Percentiles rank a stretch among this genome's conserved stretches.
Evolutionary conservation across 1,140 invertebrate species (phyloP).

Genomic region (Sarcophaga bullata): DNA sequence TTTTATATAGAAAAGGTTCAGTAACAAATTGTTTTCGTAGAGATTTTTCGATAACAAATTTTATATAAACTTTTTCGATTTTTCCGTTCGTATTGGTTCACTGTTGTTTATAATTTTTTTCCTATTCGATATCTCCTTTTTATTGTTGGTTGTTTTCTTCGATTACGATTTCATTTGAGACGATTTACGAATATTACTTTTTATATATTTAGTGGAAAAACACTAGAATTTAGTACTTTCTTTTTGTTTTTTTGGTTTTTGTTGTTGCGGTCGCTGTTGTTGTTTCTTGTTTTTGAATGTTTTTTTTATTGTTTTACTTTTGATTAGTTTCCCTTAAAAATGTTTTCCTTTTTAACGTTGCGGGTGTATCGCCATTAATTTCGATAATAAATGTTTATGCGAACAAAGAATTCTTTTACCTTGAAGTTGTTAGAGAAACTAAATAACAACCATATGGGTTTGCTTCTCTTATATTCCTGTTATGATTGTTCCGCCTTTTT

Average conservation of each 20-base stretch:
- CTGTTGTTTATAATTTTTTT: too few species aligned
- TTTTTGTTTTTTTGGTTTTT: neutral
- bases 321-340: too few species aligned
- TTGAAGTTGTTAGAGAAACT: neutral
- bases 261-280: neutral
- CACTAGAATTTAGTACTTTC: neutral
- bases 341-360: too few species aligned
- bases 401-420: neutral
- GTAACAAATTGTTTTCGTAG: too few species aligned
- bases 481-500: too few species aligned
- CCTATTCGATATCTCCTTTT: neutral
- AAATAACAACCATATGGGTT: slow-evolving; percentile 2
- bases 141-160: neutral
- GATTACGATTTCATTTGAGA: slow-evolving; percentile 16
- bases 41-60: too few species aligned
- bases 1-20: too few species aligned
- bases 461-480: neutral
- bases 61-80: too few species aligned
- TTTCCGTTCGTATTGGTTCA: too few species aligned
- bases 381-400: neutral
- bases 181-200: slow-evolving; percentile 22
- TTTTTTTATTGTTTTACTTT: too few species aligned
- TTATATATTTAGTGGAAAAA: neutral
- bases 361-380: neutral
- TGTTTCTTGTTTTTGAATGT: too few species aligned